Evolutionary conservation across 1,140 invertebrate genomes (phyloP).

Genomic region (Dreissena rostriformis): DNA sequence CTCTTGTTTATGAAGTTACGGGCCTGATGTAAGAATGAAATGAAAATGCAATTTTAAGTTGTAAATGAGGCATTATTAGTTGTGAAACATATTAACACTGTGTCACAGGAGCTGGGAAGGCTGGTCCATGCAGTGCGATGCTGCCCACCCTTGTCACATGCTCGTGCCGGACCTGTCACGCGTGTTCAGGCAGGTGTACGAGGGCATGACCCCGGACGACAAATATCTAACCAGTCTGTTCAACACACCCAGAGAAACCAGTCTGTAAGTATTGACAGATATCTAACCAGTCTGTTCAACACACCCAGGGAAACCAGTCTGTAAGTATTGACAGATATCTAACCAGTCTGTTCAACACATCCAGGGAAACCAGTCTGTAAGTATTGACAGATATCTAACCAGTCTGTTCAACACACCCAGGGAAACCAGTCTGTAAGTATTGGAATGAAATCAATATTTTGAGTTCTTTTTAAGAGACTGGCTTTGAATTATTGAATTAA

Average conservation of each 20-base stretch:
- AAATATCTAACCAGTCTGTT: slow-evolving; percentile 64
- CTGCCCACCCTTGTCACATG: slow-evolving; percentile 62
- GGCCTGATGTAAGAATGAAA: no score
- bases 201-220: slow-evolving; percentile 54
- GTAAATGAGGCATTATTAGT: no score
- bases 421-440: slow-evolving; percentile 27
- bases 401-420: slow-evolving; percentile 69
- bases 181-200: slow-evolving; percentile 71
- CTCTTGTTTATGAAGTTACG: no score
- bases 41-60: no score
- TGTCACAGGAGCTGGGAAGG: slow-evolving; percentile 73
- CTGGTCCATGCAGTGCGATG: slow-evolving; percentile 63
- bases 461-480: no score
- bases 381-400: slow-evolving; percentile 60
- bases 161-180: slow-evolving; percentile 77
- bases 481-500: no score
- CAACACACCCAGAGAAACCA: slow-evolving; percentile 70
- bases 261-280: slow-evolving; percentile 71
- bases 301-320: slow-evolving; percentile 70
- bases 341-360: slow-evolving; percentile 63
- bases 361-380: no score
- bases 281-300: slow-evolving; percentile 63
- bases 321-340: slow-evolving; percentile 64
- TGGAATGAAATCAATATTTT: no score
- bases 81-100: not conserved